Evolutionary conservation across 2,797 vertebrate species (phyloP), one percentile per base, ranked within the genome.

Genomic region (Urosaurus nigricauda): DNA sequence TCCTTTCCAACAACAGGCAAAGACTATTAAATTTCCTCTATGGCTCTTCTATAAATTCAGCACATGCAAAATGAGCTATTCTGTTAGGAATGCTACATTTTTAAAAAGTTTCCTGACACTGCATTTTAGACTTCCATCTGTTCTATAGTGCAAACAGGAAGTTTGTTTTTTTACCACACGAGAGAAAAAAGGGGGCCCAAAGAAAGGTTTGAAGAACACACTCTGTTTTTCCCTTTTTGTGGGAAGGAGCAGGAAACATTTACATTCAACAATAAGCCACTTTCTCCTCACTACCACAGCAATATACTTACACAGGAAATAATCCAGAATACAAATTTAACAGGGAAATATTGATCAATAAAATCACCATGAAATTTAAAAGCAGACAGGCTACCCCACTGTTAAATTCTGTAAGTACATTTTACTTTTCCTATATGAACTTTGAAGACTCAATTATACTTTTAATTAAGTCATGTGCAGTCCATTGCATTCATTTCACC

Each of bases 161-260:
- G 91, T 93, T 92, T 84, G 91, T 21, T 63, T 29, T 89, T 91
- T 32, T 89, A n/a, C 16, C 9, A n/a, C 47, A 47, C 11, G 21
- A 11, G 3, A 35, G 32, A 17, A n/a, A 32, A 21, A 58, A 7
- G 43, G 40, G 29, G 65, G 29, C 65, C 70, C 70, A 73, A 88
- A 43, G 40, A 73, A 83, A 82, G 40, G 56, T 47, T 83, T 65
- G 40, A 47, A 74, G 68, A 60, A 87, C 37, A 83, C 4, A 63
- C 70, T 63, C 17, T 35, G 58, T 19, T 81, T 51, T 88, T 92
- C 89, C 89, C 65, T 86, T 93, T 94, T 94, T 92, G 93, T 92
- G 35, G 65, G 12, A 88, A 78, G 13, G 6, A 35, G 82, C 29
- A 0, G 93, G 91, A 89, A 95, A 95, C 90, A 68, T 60, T 86